A percentile compares a stretch with the other conserved stretches of the same genome.
phyloP scores from a whole-genome alignment of 2,888 invertebrate species.

The Frankliniella fusca region DNA sequence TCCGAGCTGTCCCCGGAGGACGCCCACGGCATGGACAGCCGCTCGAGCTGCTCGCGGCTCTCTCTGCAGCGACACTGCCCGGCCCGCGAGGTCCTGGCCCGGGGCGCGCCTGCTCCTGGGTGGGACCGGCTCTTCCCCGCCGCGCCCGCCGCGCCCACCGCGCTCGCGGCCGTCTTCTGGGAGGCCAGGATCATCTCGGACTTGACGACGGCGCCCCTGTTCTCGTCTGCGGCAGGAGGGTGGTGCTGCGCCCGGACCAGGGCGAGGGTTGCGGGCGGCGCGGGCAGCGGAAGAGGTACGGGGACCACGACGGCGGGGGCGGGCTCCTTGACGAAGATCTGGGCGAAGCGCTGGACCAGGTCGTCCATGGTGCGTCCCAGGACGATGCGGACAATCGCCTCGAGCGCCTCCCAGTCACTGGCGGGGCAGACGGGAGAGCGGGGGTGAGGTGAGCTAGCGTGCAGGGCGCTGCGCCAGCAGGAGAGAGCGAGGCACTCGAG shows the following conservation, averaged over 20 bases:
- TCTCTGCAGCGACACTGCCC: neutral
- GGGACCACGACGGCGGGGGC: neutral
- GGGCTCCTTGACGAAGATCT: neutral
- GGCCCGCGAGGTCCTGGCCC: neutral
- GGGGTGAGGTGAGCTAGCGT: neutral
- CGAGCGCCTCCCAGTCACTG: slow-evolving; percentile 1
- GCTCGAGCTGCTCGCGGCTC: neutral
- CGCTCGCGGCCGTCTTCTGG: neutral
- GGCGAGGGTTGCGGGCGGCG: neutral
- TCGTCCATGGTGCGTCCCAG: neutral
- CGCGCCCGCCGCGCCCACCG: neutral
- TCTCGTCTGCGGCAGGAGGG: neutral
- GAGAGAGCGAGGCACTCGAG: no score
- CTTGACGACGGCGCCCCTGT: neutral
- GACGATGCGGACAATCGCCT: neutral
- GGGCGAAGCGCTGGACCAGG: neutral
- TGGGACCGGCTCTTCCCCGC: neutral
- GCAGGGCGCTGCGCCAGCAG: no score
- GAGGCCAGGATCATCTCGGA: neutral
- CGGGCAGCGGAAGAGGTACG: neutral
- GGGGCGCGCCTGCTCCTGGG: neutral
- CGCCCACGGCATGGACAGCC: neutral
- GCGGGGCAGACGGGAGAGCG: neutral
- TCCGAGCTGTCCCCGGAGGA: slow-evolving; percentile 18
- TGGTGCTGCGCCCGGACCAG: neutral